Evolutionary conservation across 2,888 invertebrate genomes (phyloP), one percentile per base, ranked within the genome.

Genomic region (Melolontha melolontha): DNA sequence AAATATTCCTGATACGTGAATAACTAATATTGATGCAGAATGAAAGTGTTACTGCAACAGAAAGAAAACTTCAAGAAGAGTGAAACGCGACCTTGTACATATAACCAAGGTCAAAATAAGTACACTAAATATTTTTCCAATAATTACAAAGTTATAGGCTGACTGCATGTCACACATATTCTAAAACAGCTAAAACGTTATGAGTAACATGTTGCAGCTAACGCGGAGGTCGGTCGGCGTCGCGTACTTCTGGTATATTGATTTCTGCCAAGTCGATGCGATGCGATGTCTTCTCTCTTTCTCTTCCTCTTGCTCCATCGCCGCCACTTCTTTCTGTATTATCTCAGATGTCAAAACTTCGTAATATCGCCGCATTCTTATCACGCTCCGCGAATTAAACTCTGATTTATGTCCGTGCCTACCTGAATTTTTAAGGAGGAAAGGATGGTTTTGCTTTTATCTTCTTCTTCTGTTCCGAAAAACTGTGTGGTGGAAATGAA

Each of bases 311-410:
- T 11, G 16, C 40, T 34, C 55, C n/a, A 5, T 34, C 47, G 29
- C 39, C 52, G 52, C 40, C 52, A 54, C 59, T 62, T 62, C 57
- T 57, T 57, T 66, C 70, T 67, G 67, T 67, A 70, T 71, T 74
- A 72, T 71, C 73, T 64, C 73, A 71, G 69, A 70, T 64, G 72
- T 72, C 70, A 67, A 71, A 70, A 73, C 69, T 78, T 73, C 73
- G 75, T 73, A 72, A 76, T 77, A 76, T 74, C 75, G 78, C 76
- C 77, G 78, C 77, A 79, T 78, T 78, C 78, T 73, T 75, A 78
- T 79, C 79, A 79, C 77, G 79, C 75, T 75, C 76, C 74, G 70
- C 72, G 75, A 77, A 77, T 77, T 76, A 78, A 79, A 78, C 78
- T 76, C 77, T 80, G 80, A 80, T 80, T 80, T 80, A 80, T 80